phyloP scores from a whole-genome alignment of 2,113 vertebrate genomes.

The Otolemur garnettii region DNA sequence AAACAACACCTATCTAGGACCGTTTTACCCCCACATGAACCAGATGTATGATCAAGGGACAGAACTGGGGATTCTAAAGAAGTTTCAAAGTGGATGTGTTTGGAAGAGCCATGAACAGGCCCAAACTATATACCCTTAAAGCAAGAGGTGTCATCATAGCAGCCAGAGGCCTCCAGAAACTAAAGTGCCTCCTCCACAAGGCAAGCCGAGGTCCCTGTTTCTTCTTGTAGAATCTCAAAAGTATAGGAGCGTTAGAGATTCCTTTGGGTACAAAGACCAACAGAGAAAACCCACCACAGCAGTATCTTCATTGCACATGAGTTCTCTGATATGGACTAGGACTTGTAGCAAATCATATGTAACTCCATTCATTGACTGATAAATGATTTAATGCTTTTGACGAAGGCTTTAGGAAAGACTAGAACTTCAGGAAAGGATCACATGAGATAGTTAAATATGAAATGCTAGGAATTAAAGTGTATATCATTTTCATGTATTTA shows the following conservation, averaged over 20 bases:
- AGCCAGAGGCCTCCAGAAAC: neutral
- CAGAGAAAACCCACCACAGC: neutral
- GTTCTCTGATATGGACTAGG: neutral
- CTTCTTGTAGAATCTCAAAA: constrained; percentile 4
- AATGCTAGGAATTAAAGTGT: constrained; percentile 38
- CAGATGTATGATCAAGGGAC: neutral
- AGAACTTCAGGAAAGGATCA: constrained; percentile 9
- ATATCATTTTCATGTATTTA: neutral
- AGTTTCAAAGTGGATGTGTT: neutral
- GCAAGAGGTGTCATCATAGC: neutral
- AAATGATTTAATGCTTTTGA: constrained; percentile 44
- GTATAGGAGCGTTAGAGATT: neutral
- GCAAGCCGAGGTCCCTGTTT: neutral
- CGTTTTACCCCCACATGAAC: neutral
- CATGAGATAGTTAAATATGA: neutral
- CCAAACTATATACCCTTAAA: too few relatives aligned
- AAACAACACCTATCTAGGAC: neutral
- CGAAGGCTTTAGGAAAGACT: constrained; percentile 11
- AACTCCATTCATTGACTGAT: neutral
- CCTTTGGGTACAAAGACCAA: neutral
- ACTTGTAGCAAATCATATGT: neutral
- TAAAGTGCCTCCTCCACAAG: neutral
- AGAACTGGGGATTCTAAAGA: neutral
- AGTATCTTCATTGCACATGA: neutral
- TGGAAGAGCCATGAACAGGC: neutral